Evolutionary conservation across 53 echinoderm and acorn worm genomes (phyloP).

Genomic region (Holothuria leucospilota): DNA sequence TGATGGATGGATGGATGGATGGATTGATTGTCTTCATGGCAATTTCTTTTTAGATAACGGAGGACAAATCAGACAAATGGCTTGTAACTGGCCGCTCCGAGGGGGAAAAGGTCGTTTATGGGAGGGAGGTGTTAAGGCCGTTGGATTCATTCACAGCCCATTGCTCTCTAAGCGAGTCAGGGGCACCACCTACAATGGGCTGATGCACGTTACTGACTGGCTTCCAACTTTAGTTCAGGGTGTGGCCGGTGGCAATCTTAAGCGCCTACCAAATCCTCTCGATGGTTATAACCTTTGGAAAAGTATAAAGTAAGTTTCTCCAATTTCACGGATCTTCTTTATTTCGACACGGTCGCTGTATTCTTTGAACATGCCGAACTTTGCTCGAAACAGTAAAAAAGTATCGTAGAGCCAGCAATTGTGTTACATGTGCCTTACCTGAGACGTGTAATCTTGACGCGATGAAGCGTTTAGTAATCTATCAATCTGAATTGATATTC

Average conservation of each 20-base stretch:
- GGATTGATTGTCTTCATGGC: too few species aligned
- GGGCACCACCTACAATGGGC: conserved; percentile 58
- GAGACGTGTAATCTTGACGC: too few species aligned
- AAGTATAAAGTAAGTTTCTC: conserved; percentile 58
- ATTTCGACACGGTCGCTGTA: too few species aligned
- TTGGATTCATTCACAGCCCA: conserved; percentile 81
- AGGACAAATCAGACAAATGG: conserved; percentile 55
- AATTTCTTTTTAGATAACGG: conserved; percentile 76
- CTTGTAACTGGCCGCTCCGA: conserved; percentile 84
- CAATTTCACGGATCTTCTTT: too few species aligned
- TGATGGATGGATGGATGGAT: too few species aligned
- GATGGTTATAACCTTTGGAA: conserved; percentile 84
- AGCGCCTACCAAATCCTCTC: conserved; percentile 57
- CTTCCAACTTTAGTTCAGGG: conserved; percentile 87
- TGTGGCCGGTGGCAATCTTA: conserved; percentile 68
- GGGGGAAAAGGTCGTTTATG: conserved; percentile 79
- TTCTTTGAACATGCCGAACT: too few species aligned
- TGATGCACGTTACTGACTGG: conserved; percentile 93
- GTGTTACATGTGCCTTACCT: too few species aligned
- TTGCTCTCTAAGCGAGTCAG: conserved; percentile 50
- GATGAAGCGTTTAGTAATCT: too few species aligned
- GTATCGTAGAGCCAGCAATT: too few species aligned
- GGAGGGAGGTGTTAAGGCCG: conserved; percentile 84
- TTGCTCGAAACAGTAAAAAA: too few species aligned
- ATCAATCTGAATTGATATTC: too few species aligned